Base-by-base conservation (phyloP, 1,140 invertebrate genomes). In the Ips typographus region DNA sequence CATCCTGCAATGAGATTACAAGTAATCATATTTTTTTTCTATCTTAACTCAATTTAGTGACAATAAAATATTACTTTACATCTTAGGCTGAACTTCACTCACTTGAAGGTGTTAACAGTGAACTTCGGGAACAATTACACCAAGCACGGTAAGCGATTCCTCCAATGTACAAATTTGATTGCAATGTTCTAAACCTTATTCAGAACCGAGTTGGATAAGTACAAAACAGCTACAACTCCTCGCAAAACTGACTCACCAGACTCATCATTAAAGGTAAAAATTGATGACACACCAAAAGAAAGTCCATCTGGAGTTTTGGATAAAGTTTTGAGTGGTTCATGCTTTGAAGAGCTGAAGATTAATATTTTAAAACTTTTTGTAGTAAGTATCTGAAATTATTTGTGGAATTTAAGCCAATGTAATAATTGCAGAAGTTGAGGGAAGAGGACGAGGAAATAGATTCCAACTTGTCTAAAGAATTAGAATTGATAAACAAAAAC, bases 1-100 rank as follows among this genome's bases (percentile, higher is more conserved):
- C 88, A 90, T 73, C 88, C 90, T 22, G 89, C 89, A 2, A 90
- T 91, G 88, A 80, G 88, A 73, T 83, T 90, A 6, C 86, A 90
- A 70, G 68, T 56, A 3, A 57, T 52, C 22, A 4, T 53, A 1
- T 2, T 55, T 55, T 55, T 2, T n/a, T 55, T 6, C 2, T 55
- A 5, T 1, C 44, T n/a, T 47, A 47, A 47, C 4, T n/a, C 1
- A 55, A n/a, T 55, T 55, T 55, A 47, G 2, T 55, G 44, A 49
- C 41, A 59, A 8, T n/a, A 40, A 40, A n/a, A 2, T 59, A 42
- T n/a, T 59, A 61, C 6, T 3, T 52, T 53, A 58, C 41, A n/a
- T 69, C 63, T 58, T 40, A 69, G 67, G 85, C 88, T 67, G 87
- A 89, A 76, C 75, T 91, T 1, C 85, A 87, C 78, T 83, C 85